Base-by-base conservation (phyloP, 2,888 invertebrate genomes). In the Lithophane semibrunnea region DNA sequence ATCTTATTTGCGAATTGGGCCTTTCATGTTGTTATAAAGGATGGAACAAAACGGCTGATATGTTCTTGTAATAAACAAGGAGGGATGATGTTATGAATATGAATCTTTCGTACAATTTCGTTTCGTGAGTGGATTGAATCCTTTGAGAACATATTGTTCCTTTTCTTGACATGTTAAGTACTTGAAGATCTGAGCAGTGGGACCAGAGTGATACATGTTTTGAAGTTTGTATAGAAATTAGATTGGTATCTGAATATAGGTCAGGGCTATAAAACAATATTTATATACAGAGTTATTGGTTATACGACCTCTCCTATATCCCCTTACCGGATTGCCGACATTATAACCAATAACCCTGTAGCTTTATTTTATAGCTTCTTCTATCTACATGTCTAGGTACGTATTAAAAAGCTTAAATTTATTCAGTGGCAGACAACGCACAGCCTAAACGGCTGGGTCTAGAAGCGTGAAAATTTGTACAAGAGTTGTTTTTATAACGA, bases 1-100 rank as follows among this genome's bases (percentile, higher is more conserved):
- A 93, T 93, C 90, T 93, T 89, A 84, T 91, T 89, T 83, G 89
- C 84, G 87, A 92, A 93, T 92, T 93, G 92, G 89, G 92, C 88
- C 93, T 93, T 93, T 93, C 90, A 92, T 93, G 91, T 93, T 91
- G 90, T 90, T 91, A 89, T 92, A 92, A 91, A 90, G 85, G 88
- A 89, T 91, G 86, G 89, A 86, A 84, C 87, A 86, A 89, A 89
- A 89, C 86, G 88, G 87, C 86, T 89, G 88, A 90, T 91, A 90
- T 88, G 85, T 88, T 89, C 90, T 89, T 88, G 89, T 88, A 90
- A 91, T 92, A 93, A 91, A 90, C 88, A 87, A 85, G 90, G 88
- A 88, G 83, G 88, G 85, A 86, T 88, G 89, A 91, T 89, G 88
- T 75, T 85, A 76, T 88, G 89, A 90, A 90, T 90, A 89, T 80